Percentiles rank a stretch among this genome's conserved stretches.
phyloP scores from a whole-genome alignment of 2,113 vertebrate genomes.

The Sigmodon hispidus region DNA sequence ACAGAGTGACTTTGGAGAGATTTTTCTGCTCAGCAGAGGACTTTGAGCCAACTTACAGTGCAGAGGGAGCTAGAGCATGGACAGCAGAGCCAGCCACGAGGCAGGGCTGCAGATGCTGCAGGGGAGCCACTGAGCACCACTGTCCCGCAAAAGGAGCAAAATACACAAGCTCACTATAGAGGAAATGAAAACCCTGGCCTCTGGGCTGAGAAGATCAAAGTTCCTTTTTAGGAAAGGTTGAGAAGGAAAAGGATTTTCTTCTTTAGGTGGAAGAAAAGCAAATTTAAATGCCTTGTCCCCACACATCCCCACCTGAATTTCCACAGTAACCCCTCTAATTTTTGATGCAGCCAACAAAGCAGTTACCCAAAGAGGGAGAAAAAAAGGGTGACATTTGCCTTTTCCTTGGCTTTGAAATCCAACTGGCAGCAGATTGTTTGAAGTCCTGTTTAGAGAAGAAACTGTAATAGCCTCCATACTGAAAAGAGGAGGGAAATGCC shows the following conservation, averaged over 20 bases:
- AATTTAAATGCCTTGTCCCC: slow-evolving; percentile 76
- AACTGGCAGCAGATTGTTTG: slow-evolving; percentile 80
- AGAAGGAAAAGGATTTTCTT: slow-evolving; percentile 66
- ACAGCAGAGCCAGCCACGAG: not conserved
- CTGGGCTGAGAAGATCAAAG: slow-evolving; percentile 75
- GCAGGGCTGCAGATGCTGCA: not conserved
- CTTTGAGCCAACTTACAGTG: slow-evolving; percentile 35
- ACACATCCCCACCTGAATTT: slow-evolving; percentile 64
- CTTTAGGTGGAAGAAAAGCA: slow-evolving; percentile 70
- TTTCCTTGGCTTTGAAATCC: slow-evolving; percentile 81
- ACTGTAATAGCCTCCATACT: slow-evolving; percentile 70
- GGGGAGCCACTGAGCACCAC: too few relatives aligned
- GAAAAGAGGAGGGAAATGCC: slow-evolving; percentile 70
- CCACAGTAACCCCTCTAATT: slow-evolving; percentile 71
- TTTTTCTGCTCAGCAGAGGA: slow-evolving; percentile 33
- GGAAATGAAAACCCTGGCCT: slow-evolving; percentile 62
- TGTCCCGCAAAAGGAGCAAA: not conserved
- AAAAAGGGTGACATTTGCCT: slow-evolving; percentile 78
- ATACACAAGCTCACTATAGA: not conserved
- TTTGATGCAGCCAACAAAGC: slow-evolving; percentile 84
- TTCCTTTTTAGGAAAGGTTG: slow-evolving; percentile 77
- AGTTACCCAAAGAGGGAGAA: slow-evolving; percentile 76
- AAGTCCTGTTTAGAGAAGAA: slow-evolving; percentile 78
- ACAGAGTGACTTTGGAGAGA: not conserved
- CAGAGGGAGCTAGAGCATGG: slow-evolving; percentile 21